A percentile compares a stretch with the other conserved stretches of the same genome.
Evolutionary conservation across 2,797 vertebrate species (phyloP).

Genomic region (Cryptoprocta ferox): DNA sequence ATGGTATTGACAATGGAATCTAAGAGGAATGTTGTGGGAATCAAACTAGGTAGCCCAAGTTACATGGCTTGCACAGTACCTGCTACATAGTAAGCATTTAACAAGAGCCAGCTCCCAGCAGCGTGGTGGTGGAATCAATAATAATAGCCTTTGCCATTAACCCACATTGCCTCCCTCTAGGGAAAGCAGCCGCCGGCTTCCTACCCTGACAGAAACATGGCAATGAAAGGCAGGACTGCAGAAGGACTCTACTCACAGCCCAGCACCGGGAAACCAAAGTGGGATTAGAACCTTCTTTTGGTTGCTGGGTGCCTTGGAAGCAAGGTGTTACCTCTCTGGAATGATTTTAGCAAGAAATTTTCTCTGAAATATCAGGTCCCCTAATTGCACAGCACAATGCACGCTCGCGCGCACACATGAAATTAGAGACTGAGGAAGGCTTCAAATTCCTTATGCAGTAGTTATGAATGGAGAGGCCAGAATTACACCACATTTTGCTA

Average conservation of each 20-base stretch:
- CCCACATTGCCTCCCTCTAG: background rate
- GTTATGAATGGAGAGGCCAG: background rate
- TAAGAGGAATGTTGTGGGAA: background rate
- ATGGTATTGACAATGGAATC: background rate
- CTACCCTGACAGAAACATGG: fast-evolving
- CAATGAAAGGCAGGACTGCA: background rate
- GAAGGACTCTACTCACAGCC: background rate
- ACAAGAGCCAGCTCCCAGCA: background rate
- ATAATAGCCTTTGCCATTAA: no score
- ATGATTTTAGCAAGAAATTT: background rate
- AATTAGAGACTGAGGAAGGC: background rate
- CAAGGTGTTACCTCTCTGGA: background rate
- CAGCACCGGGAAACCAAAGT: background rate
- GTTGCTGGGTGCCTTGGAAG: background rate
- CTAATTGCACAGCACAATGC: background rate
- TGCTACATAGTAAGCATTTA: background rate
- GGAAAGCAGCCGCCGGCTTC: background rate
- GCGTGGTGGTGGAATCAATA: no score
- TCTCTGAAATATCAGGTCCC: background rate
- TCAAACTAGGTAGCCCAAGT: background rate
- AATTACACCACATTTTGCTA: background rate
- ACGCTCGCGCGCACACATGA: fast-evolving
- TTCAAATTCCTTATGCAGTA: background rate
- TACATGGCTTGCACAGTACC: background rate
- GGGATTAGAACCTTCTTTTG: background rate